Evolutionary conservation across 2,797 vertebrate genomes (phyloP).

Genomic region (Sebastes oblongus): DNA sequence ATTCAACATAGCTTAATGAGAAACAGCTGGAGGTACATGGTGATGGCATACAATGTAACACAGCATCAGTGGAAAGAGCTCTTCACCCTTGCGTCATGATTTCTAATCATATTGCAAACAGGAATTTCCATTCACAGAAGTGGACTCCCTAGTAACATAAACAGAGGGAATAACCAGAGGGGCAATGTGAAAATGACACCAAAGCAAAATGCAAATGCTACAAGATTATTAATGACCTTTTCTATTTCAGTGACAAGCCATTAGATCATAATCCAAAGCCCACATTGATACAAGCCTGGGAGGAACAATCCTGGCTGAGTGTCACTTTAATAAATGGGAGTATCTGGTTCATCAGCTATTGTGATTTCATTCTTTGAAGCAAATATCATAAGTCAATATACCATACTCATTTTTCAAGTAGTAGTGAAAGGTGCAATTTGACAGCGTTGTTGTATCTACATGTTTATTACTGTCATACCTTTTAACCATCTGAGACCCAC

Average conservation of each 20-base stretch:
- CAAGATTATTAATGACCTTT: constrained; percentile 68
- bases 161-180: constrained; percentile 37
- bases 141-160: constrained; percentile 2
- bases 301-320: constrained; percentile 42
- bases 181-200: constrained; percentile 43
- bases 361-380: constrained; percentile 35
- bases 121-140: neutral
- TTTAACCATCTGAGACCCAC: neutral
- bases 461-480: neutral
- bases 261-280: constrained; percentile 66
- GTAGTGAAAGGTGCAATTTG: neutral
- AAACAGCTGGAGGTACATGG: neutral
- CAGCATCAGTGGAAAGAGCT: neutral
- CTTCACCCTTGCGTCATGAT: neutral
- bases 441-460: neutral
- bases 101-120: constrained; percentile 4
- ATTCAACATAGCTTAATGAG: neutral
- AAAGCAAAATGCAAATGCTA: constrained; percentile 64
- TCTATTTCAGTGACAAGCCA: constrained; percentile 61
- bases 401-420: constrained; percentile 9
- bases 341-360: constrained; percentile 40
- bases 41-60: neutral
- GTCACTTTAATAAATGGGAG: constrained; percentile 59
- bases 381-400: constrained; percentile 33
- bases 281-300: constrained; percentile 30